Base-by-base conservation (phyloP, 2,113 vertebrate genomes). In the Aegotheles bennettii region DNA sequence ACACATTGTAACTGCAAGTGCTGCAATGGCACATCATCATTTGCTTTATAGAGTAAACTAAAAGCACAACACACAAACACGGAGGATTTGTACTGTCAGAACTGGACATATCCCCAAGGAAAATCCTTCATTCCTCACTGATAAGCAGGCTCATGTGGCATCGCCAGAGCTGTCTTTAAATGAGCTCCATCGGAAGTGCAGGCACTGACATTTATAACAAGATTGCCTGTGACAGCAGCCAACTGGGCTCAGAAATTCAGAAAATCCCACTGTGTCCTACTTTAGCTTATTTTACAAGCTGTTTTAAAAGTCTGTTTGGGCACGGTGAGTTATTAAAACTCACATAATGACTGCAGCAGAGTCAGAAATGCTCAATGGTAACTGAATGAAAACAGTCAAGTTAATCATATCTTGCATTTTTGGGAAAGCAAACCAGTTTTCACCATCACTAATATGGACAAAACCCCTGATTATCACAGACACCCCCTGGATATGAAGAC, bases 251-350 rank as follows among this genome's bases (percentile, higher is more conserved):
- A 75, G 68, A 69, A 74, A 73, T 54, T 51, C 68, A 53, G 70
- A 78, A 93, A 89, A 94, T 69, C 77, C 73, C 76, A 45, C 68
- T 23, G 50, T 70, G 69, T 53, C 87, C 92, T 74, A 71, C 65
- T 77, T 73, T 25, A 80, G 68, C 54, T 89, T 83, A 59, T 88
- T 90, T 93, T 86, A 92, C 11, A n/a, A 74, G 64, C 53, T 77
- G 48, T 92, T 94, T 95, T 61, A 48, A 61, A 87, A 81, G 76
- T 7, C 84, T 75, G 33, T 77, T 92, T 82, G 74, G 84, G 89
- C 64, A 89, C 31, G 35, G 38, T 25, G 64, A 92, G 50, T 67
- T 84, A 80, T 43, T 78, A 84, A 51, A 83, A 75, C 48, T 64
- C 83, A 43, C 48, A 47, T 10, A 70, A 53, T 4, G 45, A 20